A percentile compares a stretch with the other conserved stretches of the same genome.
Evolutionary conservation across 1,140 invertebrate genomes (phyloP).

Genomic region (Dinoponera quadriceps): DNA sequence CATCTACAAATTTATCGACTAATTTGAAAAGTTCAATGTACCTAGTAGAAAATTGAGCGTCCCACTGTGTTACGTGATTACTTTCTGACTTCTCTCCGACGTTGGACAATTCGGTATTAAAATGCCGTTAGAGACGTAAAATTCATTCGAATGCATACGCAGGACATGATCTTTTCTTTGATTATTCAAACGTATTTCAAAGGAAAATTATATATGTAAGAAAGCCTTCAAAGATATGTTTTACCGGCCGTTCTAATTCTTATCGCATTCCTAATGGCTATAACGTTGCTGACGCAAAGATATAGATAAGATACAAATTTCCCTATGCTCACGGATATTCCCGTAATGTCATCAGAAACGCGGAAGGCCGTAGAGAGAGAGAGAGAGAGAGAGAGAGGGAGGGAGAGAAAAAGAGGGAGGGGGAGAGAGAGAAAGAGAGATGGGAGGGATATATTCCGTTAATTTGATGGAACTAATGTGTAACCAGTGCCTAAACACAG

Average conservation of each 20-base stretch:
- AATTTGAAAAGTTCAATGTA: not conserved
- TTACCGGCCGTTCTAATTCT: not conserved
- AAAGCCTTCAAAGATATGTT: not conserved
- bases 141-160: no score
- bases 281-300: not conserved
- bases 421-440: not conserved
- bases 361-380: not conserved
- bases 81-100: not conserved
- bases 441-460: conserved; percentile 26
- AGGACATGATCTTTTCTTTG: no score
- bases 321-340: conserved; percentile 11
- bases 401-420: not conserved
- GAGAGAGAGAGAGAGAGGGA: not conserved
- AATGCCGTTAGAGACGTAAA: no score
- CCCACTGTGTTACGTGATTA: not conserved
- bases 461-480: conserved; percentile 4
- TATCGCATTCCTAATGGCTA: not conserved
- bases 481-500: conserved; percentile 9
- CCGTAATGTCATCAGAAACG: not conserved
- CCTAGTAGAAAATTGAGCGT: not conserved
- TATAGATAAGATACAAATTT: conserved; percentile 56
- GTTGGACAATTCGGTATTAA: not conserved
- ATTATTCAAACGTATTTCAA: no score
- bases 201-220: no score
- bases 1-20: not conserved